Evolutionary conservation across 2,113 vertebrate genomes (phyloP).

Genomic region (Varanus salvator): DNA sequence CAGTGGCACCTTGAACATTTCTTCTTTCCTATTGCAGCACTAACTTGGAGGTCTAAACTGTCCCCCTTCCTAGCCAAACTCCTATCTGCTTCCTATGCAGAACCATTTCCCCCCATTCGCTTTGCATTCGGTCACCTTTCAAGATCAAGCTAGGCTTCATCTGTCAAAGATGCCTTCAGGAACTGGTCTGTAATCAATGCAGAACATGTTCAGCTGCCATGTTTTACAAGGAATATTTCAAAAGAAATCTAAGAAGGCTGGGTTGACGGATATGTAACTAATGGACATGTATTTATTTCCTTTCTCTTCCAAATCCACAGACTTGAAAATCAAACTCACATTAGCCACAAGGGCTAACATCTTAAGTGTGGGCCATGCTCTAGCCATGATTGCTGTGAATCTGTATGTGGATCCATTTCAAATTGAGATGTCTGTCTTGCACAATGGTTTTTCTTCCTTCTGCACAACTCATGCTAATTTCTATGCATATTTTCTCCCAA

Average conservation of each 20-base stretch:
- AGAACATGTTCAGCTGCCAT: constrained; percentile 67
- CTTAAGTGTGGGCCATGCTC: no score
- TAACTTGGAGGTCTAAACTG: not conserved
- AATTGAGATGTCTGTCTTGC: no score
- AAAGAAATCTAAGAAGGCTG: constrained; percentile 54
- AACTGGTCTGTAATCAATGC: constrained; percentile 61
- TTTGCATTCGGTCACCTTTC: constrained; percentile 51
- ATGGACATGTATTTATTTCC: not conserved
- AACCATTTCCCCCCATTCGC: constrained; percentile 2
- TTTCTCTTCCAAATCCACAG: not conserved
- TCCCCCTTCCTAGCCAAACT: not conserved
- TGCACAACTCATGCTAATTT: no score
- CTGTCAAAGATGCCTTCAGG: constrained; percentile 56
- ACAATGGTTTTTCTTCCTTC: no score
- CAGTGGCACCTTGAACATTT: not conserved
- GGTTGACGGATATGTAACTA: constrained; percentile 37
- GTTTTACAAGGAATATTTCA: constrained; percentile 57
- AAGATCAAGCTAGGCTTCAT: constrained; percentile 55
- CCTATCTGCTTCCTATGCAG: not conserved
- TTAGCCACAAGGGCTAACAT: not conserved
- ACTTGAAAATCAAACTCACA: not conserved
- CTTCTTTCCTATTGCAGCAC: not conserved
- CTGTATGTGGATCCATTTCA: no score
- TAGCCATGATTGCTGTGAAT: no score
- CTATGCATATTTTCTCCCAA: no score